Base-by-base conservation (phyloP, 2,888 invertebrate genomes). In the Ichneumoninae sp. region DNA sequence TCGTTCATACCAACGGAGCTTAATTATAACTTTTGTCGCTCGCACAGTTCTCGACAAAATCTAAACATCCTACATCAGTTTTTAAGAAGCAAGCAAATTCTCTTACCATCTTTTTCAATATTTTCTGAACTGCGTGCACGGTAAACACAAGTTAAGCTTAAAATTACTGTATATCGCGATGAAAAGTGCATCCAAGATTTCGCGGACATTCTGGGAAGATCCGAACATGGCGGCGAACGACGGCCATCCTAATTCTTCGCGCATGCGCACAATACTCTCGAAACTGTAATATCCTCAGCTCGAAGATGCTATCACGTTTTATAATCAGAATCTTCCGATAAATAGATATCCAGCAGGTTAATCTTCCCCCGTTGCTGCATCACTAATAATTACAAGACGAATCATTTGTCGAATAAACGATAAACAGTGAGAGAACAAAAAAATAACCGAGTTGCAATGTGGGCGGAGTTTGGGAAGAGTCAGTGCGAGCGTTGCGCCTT, bases 141-240 rank as follows among this genome's bases (percentile, higher is more conserved):
- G 8, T 22, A 63, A 63, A 4, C 4, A n/a, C 6, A 7, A 33
- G 4, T 63, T 16, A 33, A 63, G 16, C 1, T 30, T n/a, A 13
- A 8, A 22, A 22, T 50, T 16, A 5, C 16, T 63, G 6, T n/a
- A 16, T 47, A n/a, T 44, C 19, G 47, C 10, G 63, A 33, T 63
- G 16, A 7, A 60, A 30, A 26, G 10, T 16, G 47, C 19, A 19
- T 71, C 57, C 8, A 44, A 60, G 5, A 26, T 71, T 26, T 40
- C 60, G 71, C 54, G 71, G 36, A 33, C 52, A 33, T 22, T 54
- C 26, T 16, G 26, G 19, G 6, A 57, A 36, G 69, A 80, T 83
- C 63, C 70, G 66, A 85, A 79, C 68, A 73, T 86, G 82, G 85
- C 85, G 80, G 86, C 50, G 57, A 79, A 47, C 33, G 68, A 75